phyloP scores from a whole-genome alignment of 1,140 invertebrate species.

The Drosophila littoralis region DNA sequence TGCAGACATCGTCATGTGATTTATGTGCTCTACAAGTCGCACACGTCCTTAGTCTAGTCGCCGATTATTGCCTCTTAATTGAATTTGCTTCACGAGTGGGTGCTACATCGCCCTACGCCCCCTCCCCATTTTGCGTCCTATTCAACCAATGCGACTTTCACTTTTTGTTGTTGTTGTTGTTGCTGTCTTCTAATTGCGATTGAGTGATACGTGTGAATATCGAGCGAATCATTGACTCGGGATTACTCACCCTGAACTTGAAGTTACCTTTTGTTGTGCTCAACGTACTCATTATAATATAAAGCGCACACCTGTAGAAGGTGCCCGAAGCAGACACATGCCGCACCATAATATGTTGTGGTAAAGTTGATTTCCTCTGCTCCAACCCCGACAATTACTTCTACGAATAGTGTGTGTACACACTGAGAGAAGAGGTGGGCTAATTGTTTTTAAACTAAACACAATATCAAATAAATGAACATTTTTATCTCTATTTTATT shows the following conservation, averaged over 20 bases:
- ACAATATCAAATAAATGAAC: too few relatives aligned
- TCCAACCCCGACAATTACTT: conserved; percentile 19
- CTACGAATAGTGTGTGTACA: background rate
- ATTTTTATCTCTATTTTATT: too few relatives aligned
- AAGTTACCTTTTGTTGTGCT: conserved; percentile 48
- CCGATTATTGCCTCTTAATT: conserved; percentile 64
- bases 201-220: conserved; percentile 37
- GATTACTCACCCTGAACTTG: conserved; percentile 76
- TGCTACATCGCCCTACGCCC: background rate
- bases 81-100: conserved; percentile 42
- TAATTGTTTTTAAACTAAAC: background rate
- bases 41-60: conserved; percentile 32
- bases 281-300: conserved; percentile 30
- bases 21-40: conserved; percentile 53
- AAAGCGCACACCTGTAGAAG: conserved; percentile 56
- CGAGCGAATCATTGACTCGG: conserved; percentile 57
- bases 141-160: conserved; percentile 59
- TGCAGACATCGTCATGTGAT: conserved; percentile 50
- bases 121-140: background rate
- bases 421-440: conserved; percentile 12
- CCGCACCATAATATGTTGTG: conserved; percentile 4
- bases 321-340: conserved; percentile 12
- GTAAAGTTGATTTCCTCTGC: conserved; percentile 3
- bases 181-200: conserved; percentile 39
- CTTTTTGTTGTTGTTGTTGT: conserved; percentile 53